A percentile compares a stretch with the other conserved stretches of the same genome.
These are phyloP conservation scores for Thymallus thymallus DNA, from an alignment of 2,113 vertebrate species.

Conservation along the genomic window DNA sequence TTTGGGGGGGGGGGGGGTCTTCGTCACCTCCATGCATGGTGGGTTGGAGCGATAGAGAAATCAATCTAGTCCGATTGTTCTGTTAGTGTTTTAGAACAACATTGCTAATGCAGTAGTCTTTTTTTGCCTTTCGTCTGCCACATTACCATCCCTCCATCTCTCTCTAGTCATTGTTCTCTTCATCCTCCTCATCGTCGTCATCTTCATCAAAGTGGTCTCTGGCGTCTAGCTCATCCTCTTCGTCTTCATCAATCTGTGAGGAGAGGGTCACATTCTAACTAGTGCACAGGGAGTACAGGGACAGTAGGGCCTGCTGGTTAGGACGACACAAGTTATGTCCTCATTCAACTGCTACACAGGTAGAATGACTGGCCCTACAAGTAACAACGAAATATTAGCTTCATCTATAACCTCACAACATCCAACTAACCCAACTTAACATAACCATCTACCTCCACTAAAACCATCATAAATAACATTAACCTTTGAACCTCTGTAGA, in stretches of 20 bases:
- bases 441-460: neutral
- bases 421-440: no score
- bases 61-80: constrained; percentile 52
- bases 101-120: constrained; percentile 26
- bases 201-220: constrained; percentile 73
- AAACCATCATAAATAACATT: neutral
- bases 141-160: constrained; percentile 15
- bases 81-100: constrained; percentile 12
- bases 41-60: constrained; percentile 33
- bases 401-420: no score
- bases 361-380: neutral
- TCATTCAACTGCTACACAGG: neutral
- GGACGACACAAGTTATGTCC: neutral
- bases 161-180: constrained; percentile 48
- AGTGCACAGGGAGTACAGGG: constrained; percentile 31
- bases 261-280: constrained; percentile 58
- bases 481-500: constrained; percentile 42
- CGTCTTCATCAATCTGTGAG: constrained; percentile 77
- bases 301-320: constrained; percentile 23
- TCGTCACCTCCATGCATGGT: constrained; percentile 21
- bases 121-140: constrained; percentile 18
- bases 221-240: constrained; percentile 76
- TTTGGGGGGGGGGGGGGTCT: neutral
- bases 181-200: constrained; percentile 57
- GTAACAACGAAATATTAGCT: no score